These are phyloP conservation scores for Eolophus roseicapilla DNA, from an alignment of 2,113 vertebrate genomes.

Conservation along the genomic window DNA sequence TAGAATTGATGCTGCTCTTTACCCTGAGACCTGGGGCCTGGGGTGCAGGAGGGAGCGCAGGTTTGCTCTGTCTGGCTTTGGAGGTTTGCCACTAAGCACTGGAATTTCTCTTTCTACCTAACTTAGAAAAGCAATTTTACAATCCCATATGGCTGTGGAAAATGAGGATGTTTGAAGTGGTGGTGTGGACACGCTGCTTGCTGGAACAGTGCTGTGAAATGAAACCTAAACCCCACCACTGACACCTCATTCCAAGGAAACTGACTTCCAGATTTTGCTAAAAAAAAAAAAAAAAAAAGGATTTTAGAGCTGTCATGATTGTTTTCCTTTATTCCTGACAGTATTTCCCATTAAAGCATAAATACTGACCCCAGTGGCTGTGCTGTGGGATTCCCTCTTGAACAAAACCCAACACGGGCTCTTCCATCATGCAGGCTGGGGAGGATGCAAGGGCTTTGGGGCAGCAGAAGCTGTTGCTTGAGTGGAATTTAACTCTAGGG, in stretches of 20 bases:
- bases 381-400: neutral
- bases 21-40: neutral
- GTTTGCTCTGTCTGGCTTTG: neutral
- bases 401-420: neutral
- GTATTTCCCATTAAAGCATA: neutral
- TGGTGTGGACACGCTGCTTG: neutral
- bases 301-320: neutral
- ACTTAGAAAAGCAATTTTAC: neutral
- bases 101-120: neutral
- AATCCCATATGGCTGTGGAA: neutral
- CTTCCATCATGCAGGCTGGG: neutral
- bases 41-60: neutral
- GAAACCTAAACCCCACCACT: neutral
- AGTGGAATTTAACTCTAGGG: neutral
- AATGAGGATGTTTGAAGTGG: neutral
- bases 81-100: neutral
- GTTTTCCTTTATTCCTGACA: neutral
- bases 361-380: neutral
- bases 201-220: neutral
- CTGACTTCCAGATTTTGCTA: neutral
- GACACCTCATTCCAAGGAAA: neutral
- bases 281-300: neutral
- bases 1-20: neutral
- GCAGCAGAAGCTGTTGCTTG: neutral
- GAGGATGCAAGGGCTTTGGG: neutral